These are phyloP conservation scores for Andrena cerasifolii DNA, from an alignment of 1,140 invertebrate species.

Conservation along the genomic window DNA sequence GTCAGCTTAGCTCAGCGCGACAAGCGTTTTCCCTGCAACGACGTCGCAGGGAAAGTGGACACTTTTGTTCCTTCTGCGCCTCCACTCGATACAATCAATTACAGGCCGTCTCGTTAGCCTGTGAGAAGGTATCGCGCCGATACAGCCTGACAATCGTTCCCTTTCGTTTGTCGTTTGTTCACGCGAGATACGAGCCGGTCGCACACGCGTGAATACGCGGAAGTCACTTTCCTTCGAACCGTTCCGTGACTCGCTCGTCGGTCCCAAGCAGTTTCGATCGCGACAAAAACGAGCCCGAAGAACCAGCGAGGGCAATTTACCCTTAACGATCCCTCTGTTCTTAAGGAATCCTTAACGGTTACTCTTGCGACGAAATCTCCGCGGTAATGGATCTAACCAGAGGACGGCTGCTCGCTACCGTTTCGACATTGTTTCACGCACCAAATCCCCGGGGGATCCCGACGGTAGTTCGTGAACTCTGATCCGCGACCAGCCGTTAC, in stretches of 20 bases:
- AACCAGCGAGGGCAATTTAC: slow-evolving; percentile 10
- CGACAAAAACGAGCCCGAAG: neutral
- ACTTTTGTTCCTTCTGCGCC: too few relatives aligned
- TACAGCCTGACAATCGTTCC: slow-evolving; percentile 40
- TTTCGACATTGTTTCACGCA: neutral
- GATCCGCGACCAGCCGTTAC: too few relatives aligned
- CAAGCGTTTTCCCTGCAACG: neutral
- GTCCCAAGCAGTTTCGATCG: slow-evolving; percentile 21
- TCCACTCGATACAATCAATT: neutral
- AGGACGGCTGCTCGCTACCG: neutral
- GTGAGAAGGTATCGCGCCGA: slow-evolving; percentile 30
- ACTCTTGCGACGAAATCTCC: neutral
- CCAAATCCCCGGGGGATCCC: neutral
- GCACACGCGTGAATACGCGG: slow-evolving; percentile 39
- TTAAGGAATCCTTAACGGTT: neutral
- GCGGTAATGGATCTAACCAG: neutral
- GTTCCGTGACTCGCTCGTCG: slow-evolving; percentile 16
- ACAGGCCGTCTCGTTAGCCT: neutral
- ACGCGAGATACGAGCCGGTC: slow-evolving; percentile 10
- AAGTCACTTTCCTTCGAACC: slow-evolving; percentile 62
- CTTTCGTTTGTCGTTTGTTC: slow-evolving; percentile 37
- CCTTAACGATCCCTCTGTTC: slow-evolving; percentile 10
- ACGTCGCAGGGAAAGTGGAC: slow-evolving; percentile 8
- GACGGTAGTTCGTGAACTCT: too few relatives aligned
- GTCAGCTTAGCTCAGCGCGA: too few relatives aligned